A percentile compares a stretch with the other conserved stretches of the same genome.
phyloP scores from a whole-genome alignment of 2,797 vertebrate species.

The Poliocrania exsul region DNA sequence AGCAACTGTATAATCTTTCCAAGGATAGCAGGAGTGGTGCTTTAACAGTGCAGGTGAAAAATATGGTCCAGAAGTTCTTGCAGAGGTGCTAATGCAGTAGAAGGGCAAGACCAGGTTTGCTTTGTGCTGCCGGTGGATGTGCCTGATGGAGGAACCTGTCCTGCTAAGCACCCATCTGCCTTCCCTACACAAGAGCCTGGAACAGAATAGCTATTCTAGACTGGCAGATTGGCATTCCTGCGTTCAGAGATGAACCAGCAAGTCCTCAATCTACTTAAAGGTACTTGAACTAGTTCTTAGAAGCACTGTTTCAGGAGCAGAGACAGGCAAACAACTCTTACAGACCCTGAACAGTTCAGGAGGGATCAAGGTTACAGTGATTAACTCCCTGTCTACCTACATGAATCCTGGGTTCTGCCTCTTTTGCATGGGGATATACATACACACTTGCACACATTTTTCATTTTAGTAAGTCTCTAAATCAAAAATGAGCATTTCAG shows the following conservation, averaged over 20 bases:
- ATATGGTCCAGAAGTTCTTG: neutral
- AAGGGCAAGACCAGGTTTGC: neutral
- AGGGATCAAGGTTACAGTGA: neutral
- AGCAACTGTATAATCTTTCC: neutral
- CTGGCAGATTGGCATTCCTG: neutral
- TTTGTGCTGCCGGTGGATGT: neutral
- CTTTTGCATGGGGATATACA: neutral
- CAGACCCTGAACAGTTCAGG: neutral
- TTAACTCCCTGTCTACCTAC: neutral
- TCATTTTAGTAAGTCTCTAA: neutral
- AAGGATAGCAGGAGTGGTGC: neutral
- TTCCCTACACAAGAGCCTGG: rapidly evolving
- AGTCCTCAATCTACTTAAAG: neutral
- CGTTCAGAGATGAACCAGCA: neutral
- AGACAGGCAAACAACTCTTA: neutral
- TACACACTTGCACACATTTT: neutral
- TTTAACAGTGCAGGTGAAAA: neutral
- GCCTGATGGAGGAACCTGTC: neutral
- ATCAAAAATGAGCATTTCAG: neutral
- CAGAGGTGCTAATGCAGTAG: neutral
- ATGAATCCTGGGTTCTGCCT: neutral
- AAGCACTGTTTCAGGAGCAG: neutral
- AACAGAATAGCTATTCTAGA: neutral
- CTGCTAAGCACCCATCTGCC: neutral
- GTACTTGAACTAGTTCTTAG: neutral